phyloP scores from a whole-genome alignment of 2,797 vertebrate species.

The Hoplostethus mediterraneus region DNA sequence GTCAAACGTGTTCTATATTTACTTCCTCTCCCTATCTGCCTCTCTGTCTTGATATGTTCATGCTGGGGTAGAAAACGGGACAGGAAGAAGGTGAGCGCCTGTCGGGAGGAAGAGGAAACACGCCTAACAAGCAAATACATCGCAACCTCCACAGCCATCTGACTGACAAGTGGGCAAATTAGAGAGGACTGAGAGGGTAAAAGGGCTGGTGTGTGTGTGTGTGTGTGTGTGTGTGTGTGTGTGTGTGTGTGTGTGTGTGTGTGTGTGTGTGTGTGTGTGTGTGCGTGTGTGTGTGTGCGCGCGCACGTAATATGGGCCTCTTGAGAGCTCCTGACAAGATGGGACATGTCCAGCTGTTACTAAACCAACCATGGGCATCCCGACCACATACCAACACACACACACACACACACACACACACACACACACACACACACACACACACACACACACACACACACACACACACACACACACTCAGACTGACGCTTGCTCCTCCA shows the following conservation, averaged over 20 bases:
- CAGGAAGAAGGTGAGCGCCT: too few species aligned
- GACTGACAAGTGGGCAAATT: not conserved
- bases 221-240: constrained; percentile 13
- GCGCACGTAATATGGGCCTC: constrained; percentile 8
- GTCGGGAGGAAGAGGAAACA: not conserved
- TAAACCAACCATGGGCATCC: constrained; percentile 74
- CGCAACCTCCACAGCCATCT: not conserved
- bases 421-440: constrained; percentile 20
- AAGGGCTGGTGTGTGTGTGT: not conserved
- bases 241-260: constrained; percentile 2
- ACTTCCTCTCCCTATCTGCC: not conserved
- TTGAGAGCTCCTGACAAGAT: constrained; percentile 83
- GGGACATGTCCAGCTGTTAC: constrained; percentile 78
- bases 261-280: not conserved
- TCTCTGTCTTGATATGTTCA: not conserved
- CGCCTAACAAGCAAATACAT: not conserved
- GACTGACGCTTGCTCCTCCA: constrained; percentile 20
- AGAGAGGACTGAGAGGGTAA: not conserved
- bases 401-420: constrained; percentile 13
- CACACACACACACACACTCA: constrained; percentile 15
- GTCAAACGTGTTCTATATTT: not conserved
- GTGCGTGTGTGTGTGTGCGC: not conserved
- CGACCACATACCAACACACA: constrained; percentile 26
- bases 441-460: constrained; percentile 21
- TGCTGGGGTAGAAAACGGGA: not conserved